Base-by-base conservation (phyloP, 2,888 invertebrate species). In the Dynastes grantii region DNA sequence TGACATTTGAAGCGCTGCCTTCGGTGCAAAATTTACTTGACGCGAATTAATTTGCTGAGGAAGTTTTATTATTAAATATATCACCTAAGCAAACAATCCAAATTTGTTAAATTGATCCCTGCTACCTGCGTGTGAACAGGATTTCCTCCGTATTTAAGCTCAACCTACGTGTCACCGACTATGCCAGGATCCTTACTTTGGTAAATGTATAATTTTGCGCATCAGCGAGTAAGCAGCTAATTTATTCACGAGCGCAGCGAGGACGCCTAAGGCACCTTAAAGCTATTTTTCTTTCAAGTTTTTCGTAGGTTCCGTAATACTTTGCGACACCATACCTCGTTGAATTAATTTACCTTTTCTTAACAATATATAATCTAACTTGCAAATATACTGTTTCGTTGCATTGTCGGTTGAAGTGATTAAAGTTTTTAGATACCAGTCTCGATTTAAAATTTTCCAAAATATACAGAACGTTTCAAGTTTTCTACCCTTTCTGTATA, bases 161-260 rank as follows among this genome's bases (percentile, higher is more conserved):
- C 27, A n/a, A 22, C 49, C 73, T 27, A 61, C 55, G 37, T 71
- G 71, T 71, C 71, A 16, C 55, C 22, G 55, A 55, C n/a, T 5
- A 16, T 16, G 51, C 53, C 53, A 13, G 40, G 29, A 40, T 53
- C 45, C 40, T 45, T 11, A 27, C 61, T 40, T 61, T 45, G 45
- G 45, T 29, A 61, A 75, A 75, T 63, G 40, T 75, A 61, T 75
- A 40, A 75, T 61, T 75, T 75, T 61, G 45, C 63, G 49, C 73
- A 75, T 61, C 61, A 61, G 61, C 61, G 73, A 55, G 40, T 22
- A 61, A 61, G 27, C 22, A 75, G 73, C 61, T 75, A 75, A 75
- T 75, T 75, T 75, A 75, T 75, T 75, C 73, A 29, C 27, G 22
- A 49, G 45, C 40, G 27, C 58, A 27, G 13, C 16, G 45, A 27